Conservation (phyloP, 2,888 invertebrate species). For the Oscheius sp. region DNA sequence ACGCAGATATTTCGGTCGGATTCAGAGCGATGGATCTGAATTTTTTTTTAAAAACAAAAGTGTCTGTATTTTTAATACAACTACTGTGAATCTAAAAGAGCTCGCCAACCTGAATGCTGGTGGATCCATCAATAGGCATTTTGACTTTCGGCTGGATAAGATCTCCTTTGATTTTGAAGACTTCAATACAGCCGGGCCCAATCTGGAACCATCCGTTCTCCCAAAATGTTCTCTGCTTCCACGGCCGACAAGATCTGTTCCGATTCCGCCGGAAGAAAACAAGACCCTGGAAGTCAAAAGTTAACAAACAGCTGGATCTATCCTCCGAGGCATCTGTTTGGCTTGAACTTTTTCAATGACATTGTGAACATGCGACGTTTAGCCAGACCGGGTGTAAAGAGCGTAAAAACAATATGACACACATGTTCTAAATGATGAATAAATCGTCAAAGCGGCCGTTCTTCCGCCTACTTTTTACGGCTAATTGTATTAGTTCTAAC, state of each 20-base stretch:
- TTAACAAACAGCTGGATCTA: not conserved
- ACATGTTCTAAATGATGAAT: too few relatives aligned
- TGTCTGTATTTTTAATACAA: too few relatives aligned
- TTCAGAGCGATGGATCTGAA: conserved; percentile 11
- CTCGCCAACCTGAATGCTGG: conserved; percentile 35
- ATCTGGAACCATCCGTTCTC: conserved; percentile 34
- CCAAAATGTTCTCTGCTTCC: conserved; percentile 24
- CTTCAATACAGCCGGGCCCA: conserved; percentile 30
- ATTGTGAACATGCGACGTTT: too few relatives aligned
- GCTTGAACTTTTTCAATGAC: too few relatives aligned
- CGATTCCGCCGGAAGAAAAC: conserved; percentile 32
- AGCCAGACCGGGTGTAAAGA: too few relatives aligned
- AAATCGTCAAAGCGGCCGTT: too few relatives aligned
- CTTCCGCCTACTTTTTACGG: too few relatives aligned
- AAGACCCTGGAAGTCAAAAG: conserved; percentile 37
- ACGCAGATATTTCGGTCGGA: not conserved
- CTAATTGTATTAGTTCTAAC: too few relatives aligned
- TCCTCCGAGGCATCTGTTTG: not conserved
- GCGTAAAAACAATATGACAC: too few relatives aligned
- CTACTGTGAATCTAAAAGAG: not conserved
- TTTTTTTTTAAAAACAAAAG: not conserved
- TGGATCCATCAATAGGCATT: conserved; percentile 35
- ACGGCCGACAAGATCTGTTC: conserved; percentile 4
- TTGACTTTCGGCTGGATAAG: conserved; percentile 31
- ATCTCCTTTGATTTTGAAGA: conserved; percentile 26